These are phyloP conservation scores for Charina bottae DNA, from an alignment of 2,113 vertebrate species.

Conservation along the genomic window DNA sequence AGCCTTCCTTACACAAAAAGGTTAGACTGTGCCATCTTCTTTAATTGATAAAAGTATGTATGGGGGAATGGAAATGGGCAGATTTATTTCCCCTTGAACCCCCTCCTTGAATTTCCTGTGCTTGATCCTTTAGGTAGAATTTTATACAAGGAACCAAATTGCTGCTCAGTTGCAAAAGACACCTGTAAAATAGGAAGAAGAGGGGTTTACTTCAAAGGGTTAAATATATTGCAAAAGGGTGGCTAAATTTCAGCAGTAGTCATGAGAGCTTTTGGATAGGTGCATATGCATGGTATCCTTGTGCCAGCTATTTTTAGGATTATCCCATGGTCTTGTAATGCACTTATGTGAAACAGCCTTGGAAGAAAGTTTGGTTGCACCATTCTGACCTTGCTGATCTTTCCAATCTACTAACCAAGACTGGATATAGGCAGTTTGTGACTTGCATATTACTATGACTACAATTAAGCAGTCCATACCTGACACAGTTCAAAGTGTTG, in stretches of 20 bases:
- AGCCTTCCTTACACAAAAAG: not conserved
- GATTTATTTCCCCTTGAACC: not conserved
- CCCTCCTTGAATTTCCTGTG: not conserved
- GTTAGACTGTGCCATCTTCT: not conserved
- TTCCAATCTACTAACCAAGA: not conserved
- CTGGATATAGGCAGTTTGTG: not conserved
- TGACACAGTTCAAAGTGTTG: not conserved
- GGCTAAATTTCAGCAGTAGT: not conserved
- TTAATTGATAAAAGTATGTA: not conserved
- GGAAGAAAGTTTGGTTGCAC: not conserved
- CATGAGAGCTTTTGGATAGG: not conserved
- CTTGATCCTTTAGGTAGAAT: not conserved
- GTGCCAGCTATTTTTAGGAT: not conserved
- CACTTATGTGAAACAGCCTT: not conserved
- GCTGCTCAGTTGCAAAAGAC: not conserved
- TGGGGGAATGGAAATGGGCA: not conserved
- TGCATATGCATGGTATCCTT: not conserved
- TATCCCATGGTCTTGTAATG: not conserved
- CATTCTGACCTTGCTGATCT: not conserved
- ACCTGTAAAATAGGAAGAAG: not conserved
- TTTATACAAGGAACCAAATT: not conserved
- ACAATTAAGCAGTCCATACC: not conserved
- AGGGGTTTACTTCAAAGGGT: not conserved
- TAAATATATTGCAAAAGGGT: not conserved
- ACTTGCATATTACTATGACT: not conserved